A percentile compares a stretch with the other conserved stretches of the same genome.
These are phyloP conservation scores for Cotesia vestalis DNA, from an alignment of 1,140 invertebrate species.

Conservation along the genomic window DNA sequence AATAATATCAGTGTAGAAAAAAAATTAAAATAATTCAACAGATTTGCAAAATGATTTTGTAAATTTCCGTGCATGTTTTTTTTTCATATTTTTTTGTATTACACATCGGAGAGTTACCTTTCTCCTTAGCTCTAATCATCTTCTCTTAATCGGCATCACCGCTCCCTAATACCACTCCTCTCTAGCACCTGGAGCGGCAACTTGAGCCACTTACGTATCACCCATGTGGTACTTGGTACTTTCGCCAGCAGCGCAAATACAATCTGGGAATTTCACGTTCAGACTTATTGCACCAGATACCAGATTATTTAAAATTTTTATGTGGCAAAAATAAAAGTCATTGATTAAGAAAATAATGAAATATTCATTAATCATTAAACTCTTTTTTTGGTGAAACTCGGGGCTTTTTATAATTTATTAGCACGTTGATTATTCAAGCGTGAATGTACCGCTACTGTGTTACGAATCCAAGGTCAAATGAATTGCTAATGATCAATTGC, in stretches of 20 bases:
- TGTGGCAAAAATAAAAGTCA: background rate
- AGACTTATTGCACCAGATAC: slow-evolving; percentile 13
- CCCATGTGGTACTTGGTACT: slow-evolving; percentile 23
- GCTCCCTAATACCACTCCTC: slow-evolving; percentile 32
- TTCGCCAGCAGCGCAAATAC: slow-evolving; percentile 27
- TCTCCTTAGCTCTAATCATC: slow-evolving; percentile 22
- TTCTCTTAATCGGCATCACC: slow-evolving; percentile 27
- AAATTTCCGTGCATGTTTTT: background rate
- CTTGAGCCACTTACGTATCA: slow-evolving; percentile 21
- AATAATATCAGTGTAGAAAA: background rate
- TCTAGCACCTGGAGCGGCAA: slow-evolving; percentile 26
- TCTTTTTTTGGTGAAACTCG: too few relatives aligned
- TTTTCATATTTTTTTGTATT: slow-evolving; percentile 19
- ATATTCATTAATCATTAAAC: too few relatives aligned
- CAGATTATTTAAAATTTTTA: background rate
- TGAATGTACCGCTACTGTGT: slow-evolving; percentile 1
- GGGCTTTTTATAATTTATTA: background rate
- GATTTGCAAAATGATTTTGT: background rate
- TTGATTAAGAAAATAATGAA: slow-evolving; percentile 16
- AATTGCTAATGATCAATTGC: slow-evolving; percentile 3
- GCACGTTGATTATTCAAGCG: background rate
- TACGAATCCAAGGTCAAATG: slow-evolving; percentile 10
- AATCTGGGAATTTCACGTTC: slow-evolving; percentile 2
- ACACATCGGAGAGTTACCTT: slow-evolving; percentile 8
- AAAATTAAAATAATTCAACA: background rate